phyloP scores from a whole-genome alignment of 2,113 vertebrate species.

The Dipodomys spectabilis region DNA sequence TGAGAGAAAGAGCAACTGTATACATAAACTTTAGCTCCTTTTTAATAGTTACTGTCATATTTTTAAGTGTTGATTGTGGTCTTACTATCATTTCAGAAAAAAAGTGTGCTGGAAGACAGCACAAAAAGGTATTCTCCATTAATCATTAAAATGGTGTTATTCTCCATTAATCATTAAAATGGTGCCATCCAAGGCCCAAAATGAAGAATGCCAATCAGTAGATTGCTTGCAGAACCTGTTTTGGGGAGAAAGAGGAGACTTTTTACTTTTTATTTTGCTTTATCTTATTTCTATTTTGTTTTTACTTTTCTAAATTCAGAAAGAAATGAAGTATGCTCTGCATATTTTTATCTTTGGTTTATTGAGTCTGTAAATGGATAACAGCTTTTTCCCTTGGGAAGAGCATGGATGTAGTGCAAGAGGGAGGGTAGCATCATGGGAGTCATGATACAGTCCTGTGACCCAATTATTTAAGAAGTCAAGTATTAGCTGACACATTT shows the following conservation, averaged over 20 bases:
- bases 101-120: background rate
- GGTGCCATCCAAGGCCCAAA: background rate
- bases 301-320: conserved; percentile 19
- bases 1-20: background rate
- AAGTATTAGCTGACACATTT: background rate
- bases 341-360: conserved; percentile 32
- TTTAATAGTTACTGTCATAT: background rate
- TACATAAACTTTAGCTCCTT: background rate
- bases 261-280: background rate
- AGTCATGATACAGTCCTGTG: background rate
- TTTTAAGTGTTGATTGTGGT: background rate
- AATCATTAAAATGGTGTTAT: conserved; percentile 1
- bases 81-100: background rate
- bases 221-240: background rate
- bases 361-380: conserved; percentile 1
- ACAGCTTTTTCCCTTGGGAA: background rate
- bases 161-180: conserved; percentile 14
- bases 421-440: background rate
- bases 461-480: background rate
- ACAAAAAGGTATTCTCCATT: background rate
- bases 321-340: conserved; percentile 12
- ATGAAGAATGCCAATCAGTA: background rate
- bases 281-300: background rate
- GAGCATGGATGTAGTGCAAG: background rate
- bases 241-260: background rate